A percentile compares a stretch with the other conserved stretches of the same genome.
phyloP scores from a whole-genome alignment of 2,797 vertebrate genomes.

The Hylomyscus alleni region DNA sequence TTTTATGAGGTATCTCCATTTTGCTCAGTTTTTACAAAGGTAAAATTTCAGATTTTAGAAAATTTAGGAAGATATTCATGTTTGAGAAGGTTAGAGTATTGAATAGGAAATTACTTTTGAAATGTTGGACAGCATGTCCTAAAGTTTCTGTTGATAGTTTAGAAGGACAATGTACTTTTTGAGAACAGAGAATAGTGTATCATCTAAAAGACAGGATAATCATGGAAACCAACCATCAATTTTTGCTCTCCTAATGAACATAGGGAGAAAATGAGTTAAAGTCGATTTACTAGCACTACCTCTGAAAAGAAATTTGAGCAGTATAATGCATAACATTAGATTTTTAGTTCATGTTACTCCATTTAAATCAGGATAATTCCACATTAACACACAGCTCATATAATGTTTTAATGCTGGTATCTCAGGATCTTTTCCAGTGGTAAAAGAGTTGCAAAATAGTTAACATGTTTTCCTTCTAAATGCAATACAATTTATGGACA shows the following conservation, averaged over 20 bases:
- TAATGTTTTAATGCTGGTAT: slow-evolving; percentile 35
- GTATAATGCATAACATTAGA: slow-evolving; percentile 19
- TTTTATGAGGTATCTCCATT: too few relatives aligned
- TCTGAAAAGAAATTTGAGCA: slow-evolving; percentile 59
- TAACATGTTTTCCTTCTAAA: slow-evolving; percentile 41
- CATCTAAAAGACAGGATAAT: slow-evolving; percentile 64
- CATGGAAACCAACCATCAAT: slow-evolving; percentile 47
- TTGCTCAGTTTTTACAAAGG: too few relatives aligned
- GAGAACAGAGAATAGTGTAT: slow-evolving; percentile 25
- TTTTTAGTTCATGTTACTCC: slow-evolving; percentile 20
- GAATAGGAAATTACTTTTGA: background rate
- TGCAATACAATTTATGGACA: background rate
- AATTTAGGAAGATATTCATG: background rate
- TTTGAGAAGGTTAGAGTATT: background rate
- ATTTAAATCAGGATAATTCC: slow-evolving; percentile 56
- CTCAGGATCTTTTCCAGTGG: background rate
- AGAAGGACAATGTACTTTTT: slow-evolving; percentile 31
- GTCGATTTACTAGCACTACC: slow-evolving; percentile 49
- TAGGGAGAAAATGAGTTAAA: slow-evolving; percentile 64
- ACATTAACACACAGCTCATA: slow-evolving; percentile 43
- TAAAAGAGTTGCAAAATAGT: background rate
- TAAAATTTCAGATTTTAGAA: slow-evolving; percentile 31
- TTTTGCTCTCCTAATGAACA: slow-evolving; percentile 70
- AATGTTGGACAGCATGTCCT: background rate
- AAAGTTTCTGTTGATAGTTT: slow-evolving; percentile 45